A percentile compares a stretch with the other conserved stretches of the same genome.
phyloP scores from a whole-genome alignment of 2,113 vertebrate species.

The Orycteropus afer region DNA sequence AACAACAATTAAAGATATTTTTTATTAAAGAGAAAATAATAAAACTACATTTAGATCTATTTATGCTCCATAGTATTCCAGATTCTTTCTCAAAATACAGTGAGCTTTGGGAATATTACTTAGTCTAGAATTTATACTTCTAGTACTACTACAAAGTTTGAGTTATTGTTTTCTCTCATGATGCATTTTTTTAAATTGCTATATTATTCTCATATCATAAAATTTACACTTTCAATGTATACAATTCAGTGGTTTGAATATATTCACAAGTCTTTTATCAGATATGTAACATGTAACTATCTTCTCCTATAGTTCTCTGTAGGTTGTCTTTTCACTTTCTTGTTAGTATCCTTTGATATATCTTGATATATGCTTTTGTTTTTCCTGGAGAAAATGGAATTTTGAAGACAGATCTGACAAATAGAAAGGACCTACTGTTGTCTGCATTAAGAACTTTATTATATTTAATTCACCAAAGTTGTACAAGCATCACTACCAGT shows the following conservation, averaged over 20 bases:
- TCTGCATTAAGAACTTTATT: not conserved
- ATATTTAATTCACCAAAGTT: not conserved
- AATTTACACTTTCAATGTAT: not conserved
- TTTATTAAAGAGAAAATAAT: not conserved
- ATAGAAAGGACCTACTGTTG: not conserved
- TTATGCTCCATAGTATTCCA: not conserved
- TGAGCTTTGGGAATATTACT: not conserved
- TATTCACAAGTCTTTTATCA: not conserved
- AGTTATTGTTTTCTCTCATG: slow-evolving; percentile 17
- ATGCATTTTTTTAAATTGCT: not conserved
- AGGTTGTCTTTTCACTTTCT: not conserved
- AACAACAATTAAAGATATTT: slow-evolving; percentile 10
- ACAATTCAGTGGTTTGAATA: not conserved
- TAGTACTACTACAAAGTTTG: not conserved
- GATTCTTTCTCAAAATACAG: not conserved
- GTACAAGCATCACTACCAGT: not conserved
- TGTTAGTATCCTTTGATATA: not conserved
- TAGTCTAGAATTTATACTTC: not conserved
- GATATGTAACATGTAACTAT: not conserved
- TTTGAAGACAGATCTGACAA: not conserved
- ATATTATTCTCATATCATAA: not conserved
- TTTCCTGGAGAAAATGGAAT: slow-evolving; percentile 9
- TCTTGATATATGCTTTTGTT: not conserved
- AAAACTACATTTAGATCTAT: not conserved
- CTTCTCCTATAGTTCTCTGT: not conserved